Evolutionary conservation across 2,113 vertebrate genomes (phyloP), one percentile per base, ranked within the genome.

Genomic region (Labrus mixtus): DNA sequence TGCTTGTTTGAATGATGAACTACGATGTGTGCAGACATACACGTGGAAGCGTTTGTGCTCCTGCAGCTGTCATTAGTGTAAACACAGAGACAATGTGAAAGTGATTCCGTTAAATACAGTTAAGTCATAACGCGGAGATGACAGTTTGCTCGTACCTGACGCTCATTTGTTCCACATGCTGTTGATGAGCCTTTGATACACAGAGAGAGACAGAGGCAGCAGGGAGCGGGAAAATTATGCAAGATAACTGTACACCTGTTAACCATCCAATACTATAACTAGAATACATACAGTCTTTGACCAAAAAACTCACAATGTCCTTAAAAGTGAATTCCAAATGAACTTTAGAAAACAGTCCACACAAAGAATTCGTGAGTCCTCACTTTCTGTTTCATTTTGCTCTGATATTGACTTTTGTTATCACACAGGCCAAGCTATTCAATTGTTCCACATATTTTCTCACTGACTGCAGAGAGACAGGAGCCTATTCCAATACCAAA

Each of bases 41-140:
- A 57, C 36, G 7, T 15, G 22, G 15, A 23, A 36, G 19, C 55
- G 66, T 82, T 63, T 72, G 41, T 19, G 13, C 70, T 58, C 48
- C 43, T 0, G 69, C 76, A 82, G 67, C 60, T 86, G 76, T 79
- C 61, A 64, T 61, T 3, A 72, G 61, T 77, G 72, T 74, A 80
- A 87, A 84, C 83, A 86, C 46, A 54, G 60, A 55, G 79, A 51
- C 25, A 37, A 60, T 39, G 64, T 22, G 41, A 74, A 33, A 22
- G 65, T 4, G 7, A 50, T 78, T 3, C 74, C 60, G 84, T 90
- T 91, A 62, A 79, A 84, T 57, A 76, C 91, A 51, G 85, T 90
- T 91, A n/a, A 51, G 50, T 69, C 33, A 60, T 74, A 76, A 85
- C 36, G 6, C 0, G 7, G 36, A 54, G 33, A 36, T 48, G 75